A percentile compares a stretch with the other conserved stretches of the same genome.
Evolutionary conservation across 1,140 invertebrate genomes (phyloP).

Genomic region (Pogonus chalceus): DNA sequence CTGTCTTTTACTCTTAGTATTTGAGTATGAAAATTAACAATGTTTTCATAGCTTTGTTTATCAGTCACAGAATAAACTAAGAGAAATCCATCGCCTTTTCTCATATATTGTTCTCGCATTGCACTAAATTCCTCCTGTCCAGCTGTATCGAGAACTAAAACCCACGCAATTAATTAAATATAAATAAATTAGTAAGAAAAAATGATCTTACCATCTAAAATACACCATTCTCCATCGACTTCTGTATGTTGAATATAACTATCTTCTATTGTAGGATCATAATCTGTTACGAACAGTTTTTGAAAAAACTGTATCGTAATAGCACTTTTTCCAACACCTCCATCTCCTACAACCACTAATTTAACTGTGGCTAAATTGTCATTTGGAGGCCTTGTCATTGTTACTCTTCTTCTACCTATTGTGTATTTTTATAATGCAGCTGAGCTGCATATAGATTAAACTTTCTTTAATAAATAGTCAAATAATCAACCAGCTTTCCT

Average conservation of each 20-base stretch:
- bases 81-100: constrained; percentile 90
- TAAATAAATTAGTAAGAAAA: not conserved
- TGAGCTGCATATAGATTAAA: not conserved
- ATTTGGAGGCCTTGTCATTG: constrained; percentile 55
- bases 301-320: constrained; percentile 86
- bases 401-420: constrained; percentile 10
- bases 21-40: constrained; percentile 77
- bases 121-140: constrained; percentile 91
- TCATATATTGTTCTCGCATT: constrained; percentile 91
- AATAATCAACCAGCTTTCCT: no score
- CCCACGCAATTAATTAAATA: constrained; percentile 16
- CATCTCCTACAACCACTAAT: constrained; percentile 82
- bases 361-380: constrained; percentile 79
- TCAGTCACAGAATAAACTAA: constrained; percentile 87
- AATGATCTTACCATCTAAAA: constrained; percentile 68
- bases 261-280: constrained; percentile 86
- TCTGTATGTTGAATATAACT: constrained; percentile 86
- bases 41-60: constrained; percentile 75
- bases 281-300: constrained; percentile 80
- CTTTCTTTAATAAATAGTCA: no score
- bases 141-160: constrained; percentile 78
- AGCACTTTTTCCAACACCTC: constrained; percentile 82
- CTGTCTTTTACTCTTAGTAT: constrained; percentile 84
- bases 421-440: not conserved
- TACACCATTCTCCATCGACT: constrained; percentile 84